Conservation (phyloP, 2,888 invertebrate genomes). For the Scelioninae gen. 1 region DNA sequence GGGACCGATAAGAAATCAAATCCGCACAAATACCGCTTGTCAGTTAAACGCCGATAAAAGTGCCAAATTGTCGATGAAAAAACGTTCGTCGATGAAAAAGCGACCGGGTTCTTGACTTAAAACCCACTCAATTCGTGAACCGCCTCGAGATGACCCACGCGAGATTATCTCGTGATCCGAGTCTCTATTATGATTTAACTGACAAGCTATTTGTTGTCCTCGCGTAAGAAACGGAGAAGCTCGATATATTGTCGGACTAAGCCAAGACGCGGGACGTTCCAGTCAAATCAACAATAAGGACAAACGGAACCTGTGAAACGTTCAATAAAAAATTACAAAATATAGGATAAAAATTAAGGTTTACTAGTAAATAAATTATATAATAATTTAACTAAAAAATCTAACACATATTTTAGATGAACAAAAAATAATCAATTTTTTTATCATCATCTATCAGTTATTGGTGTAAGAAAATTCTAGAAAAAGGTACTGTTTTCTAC, state of each 20-base stretch:
- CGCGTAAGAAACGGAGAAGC: constrained; percentile 65
- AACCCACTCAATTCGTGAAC: constrained; percentile 47
- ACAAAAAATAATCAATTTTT: too few relatives aligned
- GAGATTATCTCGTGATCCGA: constrained; percentile 80
- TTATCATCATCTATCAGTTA: too few relatives aligned
- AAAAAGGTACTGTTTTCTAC: too few relatives aligned
- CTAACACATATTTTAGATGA: too few relatives aligned
- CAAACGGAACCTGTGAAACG: constrained; percentile 16
- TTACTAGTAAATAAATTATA: too few relatives aligned
- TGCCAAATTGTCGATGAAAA: constrained; percentile 43
- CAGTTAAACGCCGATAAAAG: constrained; percentile 34
- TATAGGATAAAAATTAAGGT: too few relatives aligned
- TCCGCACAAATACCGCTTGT: constrained; percentile 34
- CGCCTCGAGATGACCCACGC: constrained; percentile 68
- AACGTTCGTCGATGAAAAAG: constrained; percentile 35
- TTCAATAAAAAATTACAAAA: neutral
- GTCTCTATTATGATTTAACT: constrained; percentile 81
- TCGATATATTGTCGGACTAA: constrained; percentile 43
- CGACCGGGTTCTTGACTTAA: constrained; percentile 32
- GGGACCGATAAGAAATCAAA: constrained; percentile 44
- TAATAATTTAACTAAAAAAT: too few relatives aligned
- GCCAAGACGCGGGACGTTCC: constrained; percentile 31
- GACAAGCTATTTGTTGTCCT: constrained; percentile 81
- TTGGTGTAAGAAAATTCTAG: too few relatives aligned
- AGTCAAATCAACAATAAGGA: constrained; percentile 36